Base-by-base conservation (phyloP, 2,888 invertebrate species). In the Diaphora mendica region DNA sequence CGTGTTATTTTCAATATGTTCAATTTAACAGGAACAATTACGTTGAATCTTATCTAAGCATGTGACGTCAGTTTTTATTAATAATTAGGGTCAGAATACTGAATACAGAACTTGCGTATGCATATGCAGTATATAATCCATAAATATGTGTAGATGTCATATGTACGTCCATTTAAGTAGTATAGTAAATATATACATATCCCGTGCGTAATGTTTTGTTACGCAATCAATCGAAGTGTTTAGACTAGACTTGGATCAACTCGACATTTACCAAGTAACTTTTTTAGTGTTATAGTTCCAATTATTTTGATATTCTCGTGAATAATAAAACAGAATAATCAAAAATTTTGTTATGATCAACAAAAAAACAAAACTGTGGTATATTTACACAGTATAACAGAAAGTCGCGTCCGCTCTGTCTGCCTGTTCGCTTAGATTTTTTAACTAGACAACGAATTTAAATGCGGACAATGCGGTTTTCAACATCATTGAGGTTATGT, bases 151-250 rank as follows among this genome's bases (percentile, higher is more conserved):
- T 39, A 39, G 11, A 11, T 39, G 11, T 55, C n/a, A 9, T 55
- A 55, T 13, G 48, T 48, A 48, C 48, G 20, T 48, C 20, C 20
- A 8, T 62, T 7, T 30, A 62, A 1, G 15, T 13, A 17, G 62
- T 30, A 62, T 26, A 23, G 20, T n/a, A 62, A 17, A 17, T 62
- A 13, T 17, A 62, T 5, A 0, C 17, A 7, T 9, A 15, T 62
- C 11, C 59, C 59, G 30, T 20, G 67, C 13, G 67, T 44, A 67
- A 67, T 67, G 26, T 67, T 67, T 30, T 67, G 44, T 33, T 67
- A 42, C 67, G 23, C 13, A 48, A 48, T 67, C 44, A 30, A 30
- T 48, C 23, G 65, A 35, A 39, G 65, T 5, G 39, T 48, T 67
- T 67, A 44, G 30, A 42, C 39, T 26, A 15, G 23, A 26, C 44